Base-by-base conservation (phyloP, 2,113 vertebrate species). In the Melozone crissalis region DNA sequence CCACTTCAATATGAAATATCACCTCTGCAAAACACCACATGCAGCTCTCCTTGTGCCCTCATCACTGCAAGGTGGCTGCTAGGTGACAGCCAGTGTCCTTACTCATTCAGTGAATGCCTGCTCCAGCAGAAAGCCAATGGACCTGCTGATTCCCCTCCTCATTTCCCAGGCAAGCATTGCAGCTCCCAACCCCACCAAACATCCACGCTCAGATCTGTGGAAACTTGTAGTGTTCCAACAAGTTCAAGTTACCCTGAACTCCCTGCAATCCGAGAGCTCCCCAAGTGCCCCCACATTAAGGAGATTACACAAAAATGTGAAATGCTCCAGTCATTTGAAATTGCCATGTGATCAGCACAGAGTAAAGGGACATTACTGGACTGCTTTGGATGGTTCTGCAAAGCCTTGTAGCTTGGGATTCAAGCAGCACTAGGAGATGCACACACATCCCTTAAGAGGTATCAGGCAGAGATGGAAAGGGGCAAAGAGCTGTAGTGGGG, bases 221-320 rank as follows among this genome's bases (percentile, higher is more conserved):
- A 96, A 96, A 93, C 75, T 63, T 91, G 57, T 14, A 58, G 46
- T 94, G 75, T 74, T 93, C 47, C 88, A 94, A 18, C 66, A 73
- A 93, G 89, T 96, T 97, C 94, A 96, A 97, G 94, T 97, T 96
- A 97, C 91, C 62, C 93, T 78, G 77, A 94, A 95, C 95, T 93
- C 88, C 68, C 63, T 94, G 65, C 59, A 92, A 94, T 96, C 84
- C 6, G 65, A 85, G 96, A 96, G 69, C 84, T 92, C 58, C 46
- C 39, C 18, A 94, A 92, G 80, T 94, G 54, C 71, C 84, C 72
- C 63, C 71, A 94, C 79, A 94, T 88, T 97, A 97, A 97, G 88
- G 83, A 95, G 92, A 96, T 96, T 96, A 97, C 73, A 80, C 37
- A 96, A 96, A 97, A 97, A 97, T 96, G 93, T 90, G 89, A 97